phyloP scores from a whole-genome alignment of 2,113 vertebrate species.

The Nerophis ophidion region DNA sequence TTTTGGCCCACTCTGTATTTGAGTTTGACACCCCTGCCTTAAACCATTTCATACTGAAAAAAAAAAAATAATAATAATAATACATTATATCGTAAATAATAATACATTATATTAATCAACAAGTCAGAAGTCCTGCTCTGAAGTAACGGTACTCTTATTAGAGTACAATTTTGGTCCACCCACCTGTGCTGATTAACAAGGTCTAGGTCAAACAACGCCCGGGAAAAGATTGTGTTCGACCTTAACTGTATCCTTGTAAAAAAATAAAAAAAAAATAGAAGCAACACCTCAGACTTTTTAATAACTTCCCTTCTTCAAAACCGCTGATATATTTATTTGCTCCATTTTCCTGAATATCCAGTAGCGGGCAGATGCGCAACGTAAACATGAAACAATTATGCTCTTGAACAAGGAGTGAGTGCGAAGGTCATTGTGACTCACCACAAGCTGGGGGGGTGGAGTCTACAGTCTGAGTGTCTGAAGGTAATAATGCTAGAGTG shows the following conservation, averaged over 20 bases:
- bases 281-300: constrained; percentile 7
- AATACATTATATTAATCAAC: too few species aligned
- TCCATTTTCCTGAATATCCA: constrained; percentile 12
- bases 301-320: constrained; percentile 9
- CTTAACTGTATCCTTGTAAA: background rate
- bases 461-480: constrained; percentile 54
- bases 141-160: too few species aligned
- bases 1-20: too few species aligned
- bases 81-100: too few species aligned
- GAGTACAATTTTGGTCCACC: too few species aligned
- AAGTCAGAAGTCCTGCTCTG: too few species aligned
- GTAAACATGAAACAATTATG: constrained; percentile 43
- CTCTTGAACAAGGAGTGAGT: constrained; percentile 38
- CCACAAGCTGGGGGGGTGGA: constrained; percentile 43
- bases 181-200: too few species aligned
- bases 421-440: constrained; percentile 50
- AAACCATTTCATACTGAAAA: too few species aligned
- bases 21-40: too few species aligned
- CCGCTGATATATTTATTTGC: constrained; percentile 14
- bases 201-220: background rate
- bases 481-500: constrained; percentile 62
- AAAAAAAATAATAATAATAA: too few species aligned
- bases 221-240: background rate
- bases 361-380: constrained; percentile 12
- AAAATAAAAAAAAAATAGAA: constrained; percentile 14